Percentiles rank a stretch among this genome's conserved stretches.
These are phyloP conservation scores for Leptobrachium ailaonicum DNA, from an alignment of 2,113 vertebrate species.

Conservation along the genomic window DNA sequence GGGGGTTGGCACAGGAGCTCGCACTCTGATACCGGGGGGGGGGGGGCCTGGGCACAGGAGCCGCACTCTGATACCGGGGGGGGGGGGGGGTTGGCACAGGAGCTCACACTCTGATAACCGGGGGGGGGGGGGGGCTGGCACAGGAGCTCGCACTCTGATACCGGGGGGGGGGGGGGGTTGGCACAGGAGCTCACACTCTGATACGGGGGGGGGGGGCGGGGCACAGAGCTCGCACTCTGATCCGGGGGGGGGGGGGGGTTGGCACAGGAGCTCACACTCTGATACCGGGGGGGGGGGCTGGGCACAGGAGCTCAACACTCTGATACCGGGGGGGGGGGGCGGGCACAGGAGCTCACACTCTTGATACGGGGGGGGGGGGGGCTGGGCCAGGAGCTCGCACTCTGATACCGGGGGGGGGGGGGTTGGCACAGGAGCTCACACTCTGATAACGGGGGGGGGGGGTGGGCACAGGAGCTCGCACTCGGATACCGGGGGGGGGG, in stretches of 20 bases:
- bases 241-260: too few species aligned
- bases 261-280: too few species aligned
- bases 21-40: not conserved
- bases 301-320: too few species aligned
- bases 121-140: not conserved
- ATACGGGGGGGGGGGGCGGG: too few species aligned
- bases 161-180: too few species aligned
- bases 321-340: too few species aligned
- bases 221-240: too few species aligned
- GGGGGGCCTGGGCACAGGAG: not conserved
- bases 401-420: too few species aligned
- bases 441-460: not conserved
- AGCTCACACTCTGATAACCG: not conserved
- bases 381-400: too few species aligned
- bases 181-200: not conserved
- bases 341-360: too few species aligned
- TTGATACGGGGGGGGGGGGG: too few species aligned
- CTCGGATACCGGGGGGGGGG: not conserved
- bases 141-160: not conserved
- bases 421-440: not conserved
- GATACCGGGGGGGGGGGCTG: too few species aligned
- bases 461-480: not conserved
- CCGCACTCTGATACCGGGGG: not conserved
- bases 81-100: not conserved
- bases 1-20: not conserved